These are phyloP conservation scores for Lutjanus argentimaculatus DNA, from an alignment of 2,797 vertebrate genomes.

Conservation along the genomic window DNA sequence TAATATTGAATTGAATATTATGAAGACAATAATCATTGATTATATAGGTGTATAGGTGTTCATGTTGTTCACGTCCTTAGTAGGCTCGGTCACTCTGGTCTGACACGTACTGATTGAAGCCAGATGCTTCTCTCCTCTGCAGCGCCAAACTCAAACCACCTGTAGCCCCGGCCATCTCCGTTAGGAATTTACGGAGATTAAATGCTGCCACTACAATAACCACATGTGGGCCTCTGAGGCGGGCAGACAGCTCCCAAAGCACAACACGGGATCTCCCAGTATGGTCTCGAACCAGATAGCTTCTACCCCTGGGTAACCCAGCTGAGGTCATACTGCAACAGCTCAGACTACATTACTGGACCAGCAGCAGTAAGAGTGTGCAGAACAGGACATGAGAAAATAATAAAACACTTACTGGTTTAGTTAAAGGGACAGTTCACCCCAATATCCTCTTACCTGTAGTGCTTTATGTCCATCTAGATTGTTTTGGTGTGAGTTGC, in stretches of 20 bases:
- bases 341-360: neutral
- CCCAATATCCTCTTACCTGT: no score
- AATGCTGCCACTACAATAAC: slow-evolving; percentile 78
- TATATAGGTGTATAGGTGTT: neutral
- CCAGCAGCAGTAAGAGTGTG: neutral
- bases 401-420: neutral
- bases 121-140: slow-evolving; percentile 72
- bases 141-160: slow-evolving; percentile 84
- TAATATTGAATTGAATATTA: no score
- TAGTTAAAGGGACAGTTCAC: neutral
- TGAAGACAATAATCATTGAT: slow-evolving; percentile 14
- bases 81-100: slow-evolving; percentile 48
- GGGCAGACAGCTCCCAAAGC: slow-evolving; percentile 50
- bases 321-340: slow-evolving; percentile 35
- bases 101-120: slow-evolving; percentile 73
- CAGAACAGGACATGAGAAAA: neutral
- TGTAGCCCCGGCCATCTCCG: slow-evolving; percentile 70
- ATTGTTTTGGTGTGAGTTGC: no score
- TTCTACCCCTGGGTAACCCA: slow-evolving; percentile 21
- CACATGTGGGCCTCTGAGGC: slow-evolving; percentile 69
- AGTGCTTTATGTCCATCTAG: no score
- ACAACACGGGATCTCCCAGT: slow-evolving; percentile 58
- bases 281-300: slow-evolving; percentile 38
- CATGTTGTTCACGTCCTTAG: slow-evolving; percentile 37
- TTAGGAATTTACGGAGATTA: slow-evolving; percentile 79